Evolutionary conservation across 2,888 invertebrate genomes (phyloP).

Genomic region (Schizotus pectinicornis): DNA sequence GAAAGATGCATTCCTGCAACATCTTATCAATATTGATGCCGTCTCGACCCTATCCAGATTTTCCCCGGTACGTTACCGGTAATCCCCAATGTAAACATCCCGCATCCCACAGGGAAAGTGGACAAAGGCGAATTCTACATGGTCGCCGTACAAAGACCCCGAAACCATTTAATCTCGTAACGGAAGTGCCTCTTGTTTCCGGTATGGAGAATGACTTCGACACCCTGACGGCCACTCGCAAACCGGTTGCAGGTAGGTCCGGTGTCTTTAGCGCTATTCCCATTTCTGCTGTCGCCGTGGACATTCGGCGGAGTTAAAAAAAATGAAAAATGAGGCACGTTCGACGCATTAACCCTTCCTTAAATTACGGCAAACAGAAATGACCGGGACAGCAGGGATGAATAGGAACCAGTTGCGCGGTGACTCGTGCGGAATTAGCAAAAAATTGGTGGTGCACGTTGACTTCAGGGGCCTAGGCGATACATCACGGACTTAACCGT

Average conservation of each 20-base stretch:
- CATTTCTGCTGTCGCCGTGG: slow-evolving; percentile 6
- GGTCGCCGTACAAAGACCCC: slow-evolving; percentile 32
- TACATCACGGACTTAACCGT: too few species aligned
- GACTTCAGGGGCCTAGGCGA: too few species aligned
- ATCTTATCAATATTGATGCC: slow-evolving; percentile 21
- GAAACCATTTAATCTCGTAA: slow-evolving; percentile 46
- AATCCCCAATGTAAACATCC: slow-evolving; percentile 30
- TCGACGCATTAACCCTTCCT: slow-evolving; percentile 32
- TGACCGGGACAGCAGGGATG: slow-evolving; percentile 14
- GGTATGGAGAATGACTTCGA: slow-evolving; percentile 41
- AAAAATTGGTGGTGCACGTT: too few species aligned
- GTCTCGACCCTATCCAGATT: slow-evolving; percentile 5
- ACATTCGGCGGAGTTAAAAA: neutral
- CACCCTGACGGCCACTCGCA: slow-evolving; percentile 27
- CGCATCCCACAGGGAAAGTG: slow-evolving; percentile 3
- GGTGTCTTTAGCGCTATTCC: neutral
- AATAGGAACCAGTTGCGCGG: slow-evolving; percentile 12
- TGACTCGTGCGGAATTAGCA: slow-evolving; percentile 24
- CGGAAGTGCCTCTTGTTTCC: slow-evolving; percentile 47
- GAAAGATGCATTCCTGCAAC: neutral
- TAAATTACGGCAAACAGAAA: slow-evolving; percentile 16
- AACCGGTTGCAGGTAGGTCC: slow-evolving; percentile 37
- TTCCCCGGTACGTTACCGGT: slow-evolving; percentile 12
- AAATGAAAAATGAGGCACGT: slow-evolving; percentile 31
- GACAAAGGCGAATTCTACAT: slow-evolving; percentile 36